These are phyloP conservation scores for Chiloscyllium punctatum DNA, from an alignment of 2,797 vertebrate genomes.

Conservation along the genomic window DNA sequence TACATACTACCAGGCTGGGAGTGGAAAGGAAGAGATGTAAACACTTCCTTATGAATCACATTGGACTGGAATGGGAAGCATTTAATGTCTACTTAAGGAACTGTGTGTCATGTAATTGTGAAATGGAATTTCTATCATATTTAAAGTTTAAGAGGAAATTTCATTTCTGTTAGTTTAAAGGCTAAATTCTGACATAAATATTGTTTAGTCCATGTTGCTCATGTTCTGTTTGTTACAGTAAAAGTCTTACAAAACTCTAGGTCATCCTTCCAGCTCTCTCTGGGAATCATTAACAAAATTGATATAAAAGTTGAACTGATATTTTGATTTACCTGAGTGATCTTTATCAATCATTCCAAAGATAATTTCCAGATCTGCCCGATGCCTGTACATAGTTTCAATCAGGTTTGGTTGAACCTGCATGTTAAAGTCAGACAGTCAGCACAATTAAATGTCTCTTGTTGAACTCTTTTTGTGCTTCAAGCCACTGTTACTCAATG, in stretches of 20 bases:
- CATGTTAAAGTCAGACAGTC: conserved; percentile 34
- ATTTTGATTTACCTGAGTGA: conserved; percentile 70
- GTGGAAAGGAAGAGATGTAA: neutral
- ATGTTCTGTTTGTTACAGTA: neutral
- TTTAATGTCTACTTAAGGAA: neutral
- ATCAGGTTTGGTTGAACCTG: conserved; percentile 76
- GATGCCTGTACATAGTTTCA: conserved; percentile 84
- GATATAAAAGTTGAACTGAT: neutral
- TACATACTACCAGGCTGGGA: neutral
- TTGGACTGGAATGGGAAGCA: neutral
- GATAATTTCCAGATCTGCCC: conserved; percentile 84
- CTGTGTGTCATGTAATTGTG: neutral
- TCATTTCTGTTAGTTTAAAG: neutral
- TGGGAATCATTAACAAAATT: neutral
- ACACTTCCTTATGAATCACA: neutral
- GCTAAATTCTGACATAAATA: neutral
- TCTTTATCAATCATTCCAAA: conserved; percentile 93
- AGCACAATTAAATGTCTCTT: neutral
- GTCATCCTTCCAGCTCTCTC: neutral
- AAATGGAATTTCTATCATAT: neutral
- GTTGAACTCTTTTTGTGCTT: neutral
- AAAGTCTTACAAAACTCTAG: neutral
- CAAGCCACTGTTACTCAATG: too few relatives aligned
- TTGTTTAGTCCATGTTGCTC: neutral
- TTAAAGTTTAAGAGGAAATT: neutral